Percentiles rank a stretch among this genome's conserved stretches.
phyloP scores from a whole-genome alignment of 2,888 invertebrate species.

The Scrobipalpa costella region DNA sequence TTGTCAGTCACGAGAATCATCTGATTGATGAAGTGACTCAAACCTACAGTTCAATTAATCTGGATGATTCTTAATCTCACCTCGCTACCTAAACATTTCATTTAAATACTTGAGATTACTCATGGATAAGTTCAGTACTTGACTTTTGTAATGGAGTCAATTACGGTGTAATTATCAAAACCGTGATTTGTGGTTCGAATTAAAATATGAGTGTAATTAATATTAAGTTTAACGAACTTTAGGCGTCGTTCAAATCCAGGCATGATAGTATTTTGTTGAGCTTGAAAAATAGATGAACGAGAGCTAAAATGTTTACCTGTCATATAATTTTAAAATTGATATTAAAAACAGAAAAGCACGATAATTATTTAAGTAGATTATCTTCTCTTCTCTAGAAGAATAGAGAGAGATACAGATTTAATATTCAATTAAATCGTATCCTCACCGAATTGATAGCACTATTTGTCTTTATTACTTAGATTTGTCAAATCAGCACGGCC shows the following conservation, averaged over 20 bases:
- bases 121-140: background rate
- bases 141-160: background rate
- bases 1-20: background rate
- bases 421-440: too few species aligned
- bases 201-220: conserved; percentile 2
- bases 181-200: background rate
- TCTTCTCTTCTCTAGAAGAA: too few species aligned
- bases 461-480: too few species aligned
- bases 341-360: too few species aligned
- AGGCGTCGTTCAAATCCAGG: background rate
- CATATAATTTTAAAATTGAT: too few species aligned
- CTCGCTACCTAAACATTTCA: conserved; percentile 12
- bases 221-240: background rate
- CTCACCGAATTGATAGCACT: too few species aligned
- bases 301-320: too few species aligned
- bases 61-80: conserved; percentile 6
- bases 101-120: conserved; percentile 5
- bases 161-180: conserved; percentile 8
- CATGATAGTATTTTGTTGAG: background rate
- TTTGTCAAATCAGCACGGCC: background rate
- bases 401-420: too few species aligned
- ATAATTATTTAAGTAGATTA: too few species aligned
- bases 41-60: conserved; percentile 10
- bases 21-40: conserved; percentile 7
- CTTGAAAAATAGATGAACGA: background rate